Base-by-base conservation (phyloP, 2,797 vertebrate species). In the Hypotaenidia okinawae region DNA sequence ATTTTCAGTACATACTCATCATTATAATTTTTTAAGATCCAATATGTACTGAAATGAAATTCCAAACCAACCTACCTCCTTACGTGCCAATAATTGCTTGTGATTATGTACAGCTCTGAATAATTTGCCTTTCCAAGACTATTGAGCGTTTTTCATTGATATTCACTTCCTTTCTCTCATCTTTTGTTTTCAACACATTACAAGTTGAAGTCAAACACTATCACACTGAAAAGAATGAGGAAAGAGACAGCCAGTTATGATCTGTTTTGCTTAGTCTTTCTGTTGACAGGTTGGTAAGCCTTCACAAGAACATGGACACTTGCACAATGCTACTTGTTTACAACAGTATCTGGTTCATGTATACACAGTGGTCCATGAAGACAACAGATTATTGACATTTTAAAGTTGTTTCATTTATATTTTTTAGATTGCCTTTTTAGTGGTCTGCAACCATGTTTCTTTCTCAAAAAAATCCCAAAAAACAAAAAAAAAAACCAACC, bases 111-210 rank as follows among this genome's bases (percentile, higher is more conserved):
- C 72, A 84, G 49, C 43, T 69, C 51, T 91, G 58, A 81, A 67
- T 54, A 95, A 75, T 92, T 55, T 61, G 13, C 13, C 27, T 93
- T 95, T 90, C 49, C n/a, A 81, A 70, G 66, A 39, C 54, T 64
- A 32, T 28, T 83, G 45, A 57, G 33, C 16, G 59, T 91, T 84
- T 95, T 16, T 63, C 41, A 85, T 87, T 91, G 27, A 51, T 89
- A 94, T 27, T 76, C 3, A 51, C 57, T 67, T 83, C 32, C 30
- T 80, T 87, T 84, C 33, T 35, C 28, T 85, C 43, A 68, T 77
- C 15, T 66, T 90, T 79, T 77, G 21, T 59, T 83, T 83, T 68
- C 61, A 77, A 45, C 25, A 66, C 16, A 80, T 78, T 51, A 54
- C 16, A 67, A 16, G 9, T 25, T 69, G 49, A 75, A 83, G 11